Evolutionary conservation across 1,140 invertebrate genomes (phyloP).

Genomic region (Theocolax elegans): DNA sequence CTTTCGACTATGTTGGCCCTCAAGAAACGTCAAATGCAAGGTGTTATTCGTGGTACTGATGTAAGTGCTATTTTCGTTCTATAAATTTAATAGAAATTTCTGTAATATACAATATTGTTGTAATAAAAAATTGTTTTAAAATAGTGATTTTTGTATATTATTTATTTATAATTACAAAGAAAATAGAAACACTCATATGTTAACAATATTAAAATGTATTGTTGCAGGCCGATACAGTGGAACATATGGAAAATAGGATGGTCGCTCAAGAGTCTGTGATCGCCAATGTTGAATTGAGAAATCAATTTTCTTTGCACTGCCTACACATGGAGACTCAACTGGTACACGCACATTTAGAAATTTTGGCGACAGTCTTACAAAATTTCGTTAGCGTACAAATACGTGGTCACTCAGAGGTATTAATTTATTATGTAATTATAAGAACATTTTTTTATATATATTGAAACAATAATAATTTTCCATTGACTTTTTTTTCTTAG

Average conservation of each 20-base stretch:
- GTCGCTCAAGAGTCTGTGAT: conserved; percentile 78
- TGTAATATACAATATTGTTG: too few relatives aligned
- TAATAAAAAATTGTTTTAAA: too few relatives aligned
- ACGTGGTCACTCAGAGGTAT: conserved; percentile 74
- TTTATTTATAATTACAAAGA: too few relatives aligned
- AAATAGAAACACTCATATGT: too few relatives aligned
- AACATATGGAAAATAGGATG: conserved; percentile 76
- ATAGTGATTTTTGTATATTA: too few relatives aligned
- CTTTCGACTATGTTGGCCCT: conserved; percentile 76
- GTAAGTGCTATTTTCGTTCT: conserved; percentile 62
- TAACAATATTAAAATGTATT: background rate
- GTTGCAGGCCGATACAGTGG: conserved; percentile 73
- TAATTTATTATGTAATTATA: conserved; percentile 3
- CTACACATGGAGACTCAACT: conserved; percentile 80
- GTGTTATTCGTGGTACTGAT: conserved; percentile 73
- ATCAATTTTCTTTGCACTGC: conserved; percentile 78
- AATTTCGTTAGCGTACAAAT: conserved; percentile 73
- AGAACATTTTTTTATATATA: background rate
- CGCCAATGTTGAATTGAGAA: conserved; percentile 76
- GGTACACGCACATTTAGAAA: conserved; percentile 76
- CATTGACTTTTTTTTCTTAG: conserved; percentile 60
- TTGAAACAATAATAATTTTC: conserved; percentile 15
- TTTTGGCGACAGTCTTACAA: conserved; percentile 73
- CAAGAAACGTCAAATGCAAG: conserved; percentile 78
- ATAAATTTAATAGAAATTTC: too few relatives aligned